Conservation (phyloP, 2,888 invertebrate species). For the Drosophila prostipennis region DNA sequence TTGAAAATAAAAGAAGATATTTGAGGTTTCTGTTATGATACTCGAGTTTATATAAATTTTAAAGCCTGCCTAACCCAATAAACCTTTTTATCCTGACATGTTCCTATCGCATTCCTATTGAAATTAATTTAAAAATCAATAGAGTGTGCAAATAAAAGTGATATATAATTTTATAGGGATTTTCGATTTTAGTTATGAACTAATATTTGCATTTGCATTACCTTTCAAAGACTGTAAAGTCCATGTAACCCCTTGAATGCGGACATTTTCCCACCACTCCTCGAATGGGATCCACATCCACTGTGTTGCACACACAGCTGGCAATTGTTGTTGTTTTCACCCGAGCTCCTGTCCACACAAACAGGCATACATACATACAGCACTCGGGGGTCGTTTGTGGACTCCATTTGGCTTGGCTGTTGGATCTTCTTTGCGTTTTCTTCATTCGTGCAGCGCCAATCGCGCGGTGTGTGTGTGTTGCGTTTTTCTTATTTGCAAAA, state of each 20-base stretch:
- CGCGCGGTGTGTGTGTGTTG: conserved; percentile 72
- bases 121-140: too few species aligned
- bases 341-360: conserved; percentile 20
- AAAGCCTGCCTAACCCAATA: too few species aligned
- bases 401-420: conserved; percentile 75
- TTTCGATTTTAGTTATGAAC: too few species aligned
- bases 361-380: background rate
- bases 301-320: conserved; percentile 67
- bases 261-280: conserved; percentile 46
- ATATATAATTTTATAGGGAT: too few species aligned
- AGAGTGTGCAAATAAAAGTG: too few species aligned
- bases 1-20: too few species aligned
- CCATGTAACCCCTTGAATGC: conserved; percentile 23
- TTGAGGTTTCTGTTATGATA: too few species aligned
- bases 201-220: too few species aligned
- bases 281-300: conserved; percentile 22
- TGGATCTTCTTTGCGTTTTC: conserved; percentile 38
- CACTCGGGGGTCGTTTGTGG: conserved; percentile 52
- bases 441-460: conserved; percentile 76
- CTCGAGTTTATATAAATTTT: too few species aligned
- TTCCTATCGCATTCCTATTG: too few species aligned
- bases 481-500: conserved; percentile 70
- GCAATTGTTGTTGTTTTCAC: conserved; percentile 73
- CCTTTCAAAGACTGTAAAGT: background rate
- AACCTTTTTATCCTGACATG: too few species aligned